These are phyloP conservation scores for Drosophila algonquin DNA, from an alignment of 2,888 invertebrate genomes.

Conservation along the genomic window DNA sequence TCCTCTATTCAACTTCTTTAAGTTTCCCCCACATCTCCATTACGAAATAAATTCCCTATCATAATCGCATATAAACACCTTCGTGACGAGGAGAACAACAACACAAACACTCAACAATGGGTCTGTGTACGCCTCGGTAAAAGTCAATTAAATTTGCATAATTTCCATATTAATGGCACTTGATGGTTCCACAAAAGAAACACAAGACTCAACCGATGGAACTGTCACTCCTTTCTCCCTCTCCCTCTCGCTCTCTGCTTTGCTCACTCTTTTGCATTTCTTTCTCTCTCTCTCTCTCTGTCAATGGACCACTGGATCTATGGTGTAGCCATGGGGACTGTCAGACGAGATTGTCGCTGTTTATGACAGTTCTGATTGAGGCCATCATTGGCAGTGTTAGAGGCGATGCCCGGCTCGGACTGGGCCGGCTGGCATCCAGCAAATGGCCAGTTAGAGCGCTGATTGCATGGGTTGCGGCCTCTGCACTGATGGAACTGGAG, in stretches of 20 bases:
- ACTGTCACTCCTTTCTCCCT: slow-evolving; percentile 16
- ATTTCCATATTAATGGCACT: slow-evolving; percentile 53
- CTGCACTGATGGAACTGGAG: slow-evolving; percentile 15
- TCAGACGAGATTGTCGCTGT: slow-evolving; percentile 50
- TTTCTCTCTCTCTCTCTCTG: not conserved
- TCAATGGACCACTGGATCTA: slow-evolving; percentile 8
- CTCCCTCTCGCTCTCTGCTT: too few species aligned
- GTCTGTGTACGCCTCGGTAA: slow-evolving; percentile 22
- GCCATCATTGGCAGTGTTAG: slow-evolving; percentile 66
- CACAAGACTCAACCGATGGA: slow-evolving; percentile 18
- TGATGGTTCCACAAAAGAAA: slow-evolving; percentile 35
- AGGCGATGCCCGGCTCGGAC: slow-evolving; percentile 1
- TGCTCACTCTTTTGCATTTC: not conserved
- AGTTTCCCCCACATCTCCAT: slow-evolving; percentile 6
- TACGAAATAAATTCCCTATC: slow-evolving; percentile 1
- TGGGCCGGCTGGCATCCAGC: slow-evolving; percentile 14
- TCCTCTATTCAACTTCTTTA: slow-evolving; percentile 2
- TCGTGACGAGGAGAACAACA: slow-evolving; percentile 6
- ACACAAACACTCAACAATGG: slow-evolving; percentile 39
- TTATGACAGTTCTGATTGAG: slow-evolving; percentile 73
- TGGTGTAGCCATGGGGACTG: slow-evolving; percentile 11
- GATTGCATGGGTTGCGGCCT: slow-evolving; percentile 26
- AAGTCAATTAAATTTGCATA: slow-evolving; percentile 70
- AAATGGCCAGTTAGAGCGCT: slow-evolving; percentile 53
- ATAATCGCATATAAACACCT: slow-evolving; percentile 39